Evolutionary conservation across 2,797 vertebrate species (phyloP).

Genomic region (Siniperca undulata): DNA sequence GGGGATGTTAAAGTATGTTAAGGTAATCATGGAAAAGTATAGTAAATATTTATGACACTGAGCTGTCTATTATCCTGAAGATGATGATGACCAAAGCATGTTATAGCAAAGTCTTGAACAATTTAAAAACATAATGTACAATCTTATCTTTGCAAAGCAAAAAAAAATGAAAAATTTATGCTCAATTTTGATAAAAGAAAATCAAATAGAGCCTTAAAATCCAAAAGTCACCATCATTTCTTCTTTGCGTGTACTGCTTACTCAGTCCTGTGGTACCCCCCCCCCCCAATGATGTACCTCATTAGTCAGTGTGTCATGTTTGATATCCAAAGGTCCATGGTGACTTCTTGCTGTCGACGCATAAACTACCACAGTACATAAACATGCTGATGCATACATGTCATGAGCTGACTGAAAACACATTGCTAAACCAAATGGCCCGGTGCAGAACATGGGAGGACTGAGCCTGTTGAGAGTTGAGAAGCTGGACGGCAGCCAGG

Average conservation of each 20-base stretch:
- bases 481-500: slow-evolving; percentile 65
- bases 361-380: slow-evolving; percentile 50
- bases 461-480: slow-evolving; percentile 30
- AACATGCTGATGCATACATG: slow-evolving; percentile 65
- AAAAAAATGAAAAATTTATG: too few relatives aligned
- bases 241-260: background rate
- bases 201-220: background rate
- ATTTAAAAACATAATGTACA: background rate
- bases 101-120: background rate
- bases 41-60: background rate
- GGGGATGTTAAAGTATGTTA: background rate
- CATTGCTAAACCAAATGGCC: slow-evolving; percentile 32
- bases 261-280: background rate
- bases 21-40: slow-evolving; percentile 11
- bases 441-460: slow-evolving; percentile 37
- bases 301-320: slow-evolving; percentile 42
- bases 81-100: slow-evolving; percentile 2
- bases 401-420: slow-evolving; percentile 61
- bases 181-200: slow-evolving; percentile 4
- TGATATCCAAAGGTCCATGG: slow-evolving; percentile 30
- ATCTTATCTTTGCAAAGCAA: background rate
- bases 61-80: background rate
- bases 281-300: slow-evolving; percentile 8
- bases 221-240: background rate
- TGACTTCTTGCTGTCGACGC: slow-evolving; percentile 35